A percentile compares a stretch with the other conserved stretches of the same genome.
These are phyloP conservation scores for Macropus fuliginosus DNA, from an alignment of 2,797 vertebrate species.

Conservation along the genomic window DNA sequence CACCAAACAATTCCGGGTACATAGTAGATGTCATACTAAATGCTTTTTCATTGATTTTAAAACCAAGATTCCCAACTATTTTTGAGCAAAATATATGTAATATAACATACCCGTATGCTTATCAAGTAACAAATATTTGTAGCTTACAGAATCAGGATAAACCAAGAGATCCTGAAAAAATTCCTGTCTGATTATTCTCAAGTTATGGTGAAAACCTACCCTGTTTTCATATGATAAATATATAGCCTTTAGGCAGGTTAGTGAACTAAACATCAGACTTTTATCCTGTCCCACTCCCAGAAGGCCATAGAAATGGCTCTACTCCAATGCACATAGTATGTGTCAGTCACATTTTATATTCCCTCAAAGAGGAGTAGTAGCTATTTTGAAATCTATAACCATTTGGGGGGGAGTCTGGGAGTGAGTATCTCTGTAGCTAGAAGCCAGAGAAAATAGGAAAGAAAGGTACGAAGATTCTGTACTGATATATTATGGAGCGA, in stretches of 20 bases:
- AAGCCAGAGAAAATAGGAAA: constrained; percentile 50
- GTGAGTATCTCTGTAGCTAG: constrained; percentile 52
- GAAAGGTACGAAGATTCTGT: constrained; percentile 61
- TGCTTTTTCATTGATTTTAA: not conserved
- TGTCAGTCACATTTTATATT: constrained; percentile 68
- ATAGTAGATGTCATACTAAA: not conserved
- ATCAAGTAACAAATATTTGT: constrained; percentile 28
- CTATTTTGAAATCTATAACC: constrained; percentile 65
- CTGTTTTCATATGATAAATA: constrained; percentile 57
- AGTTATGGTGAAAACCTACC: constrained; percentile 9
- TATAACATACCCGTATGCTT: constrained; percentile 27
- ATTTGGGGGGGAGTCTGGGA: constrained; percentile 58
- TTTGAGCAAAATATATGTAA: not conserved
- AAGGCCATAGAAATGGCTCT: constrained; percentile 70
- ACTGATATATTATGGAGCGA: constrained; percentile 75
- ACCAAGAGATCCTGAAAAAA: constrained; percentile 22
- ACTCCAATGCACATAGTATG: constrained; percentile 50
- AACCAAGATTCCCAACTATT: constrained; percentile 15
- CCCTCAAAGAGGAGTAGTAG: constrained; percentile 41
- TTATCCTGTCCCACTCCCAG: constrained; percentile 40
- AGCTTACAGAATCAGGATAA: constrained; percentile 2
- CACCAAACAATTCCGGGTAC: not conserved
- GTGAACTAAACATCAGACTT: constrained; percentile 65
- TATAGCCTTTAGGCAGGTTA: constrained; percentile 55
- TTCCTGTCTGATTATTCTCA: constrained; percentile 38